Base-by-base conservation (phyloP, 2,797 vertebrate genomes). In the Pelochelys cantorii region DNA sequence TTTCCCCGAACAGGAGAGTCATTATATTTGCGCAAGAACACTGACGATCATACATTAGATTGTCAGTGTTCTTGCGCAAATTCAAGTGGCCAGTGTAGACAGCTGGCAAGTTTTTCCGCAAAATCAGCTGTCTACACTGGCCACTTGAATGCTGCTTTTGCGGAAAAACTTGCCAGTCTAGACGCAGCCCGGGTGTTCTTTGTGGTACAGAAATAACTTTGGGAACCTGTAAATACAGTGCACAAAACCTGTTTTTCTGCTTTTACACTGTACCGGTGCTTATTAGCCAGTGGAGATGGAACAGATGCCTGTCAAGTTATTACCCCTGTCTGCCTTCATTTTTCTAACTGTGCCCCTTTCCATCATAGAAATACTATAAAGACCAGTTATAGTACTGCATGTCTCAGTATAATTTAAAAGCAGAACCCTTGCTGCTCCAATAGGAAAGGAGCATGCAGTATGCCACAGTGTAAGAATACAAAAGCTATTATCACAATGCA, bases 321-420 rank as follows among this genome's bases (percentile, higher is more conserved):
- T 84, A 13, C 10, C 48, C 71, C 29, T 86, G 88, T 82, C 71
- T 74, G 3, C 14, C 86, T 93, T 82, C 20, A 2, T 78, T 86
- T 89, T 85, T 77, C 37, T 52, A 5, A 42, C 82, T 83, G 0
- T 92, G 82, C 37, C 81, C 2, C 31, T 27, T 87, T 83, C 52
- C 34, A 5, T 27, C 56, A 12, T 68, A 15, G n/a, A 79, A 91
- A 42, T 29, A 62, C 6, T 1, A 0, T 23, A 13, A 80, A 65
- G 18, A 18, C 9, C 7, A 22, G 31, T 4, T 62, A 15, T 34
- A 0, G 0, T 7, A 13, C 25, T 29, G 12, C 42, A 29, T 9
- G 11, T 23, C 57, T 37, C 11, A 0, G 18, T 62, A 22, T 65
- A 54, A 62, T 81, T 85, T 93, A 42, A 87, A 89, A 89, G 53